These are phyloP conservation scores for Acanthacorydalis orientalis DNA, from an alignment of 2,888 invertebrate species.

Conservation along the genomic window DNA sequence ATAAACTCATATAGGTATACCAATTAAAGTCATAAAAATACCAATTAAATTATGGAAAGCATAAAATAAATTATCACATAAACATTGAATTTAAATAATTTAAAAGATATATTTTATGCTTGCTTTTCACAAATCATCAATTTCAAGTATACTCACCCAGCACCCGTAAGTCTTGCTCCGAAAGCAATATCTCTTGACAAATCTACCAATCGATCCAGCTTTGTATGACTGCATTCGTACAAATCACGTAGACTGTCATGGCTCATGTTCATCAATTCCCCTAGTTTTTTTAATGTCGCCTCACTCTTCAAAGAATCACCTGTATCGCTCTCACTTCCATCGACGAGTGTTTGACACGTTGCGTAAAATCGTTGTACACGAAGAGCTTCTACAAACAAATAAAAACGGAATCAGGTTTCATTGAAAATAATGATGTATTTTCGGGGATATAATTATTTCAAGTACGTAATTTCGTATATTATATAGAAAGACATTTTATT, in stretches of 20 bases:
- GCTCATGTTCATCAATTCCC: slow-evolving; percentile 73
- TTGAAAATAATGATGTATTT: too few relatives aligned
- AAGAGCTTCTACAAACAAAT: slow-evolving; percentile 51
- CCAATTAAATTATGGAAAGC: background rate
- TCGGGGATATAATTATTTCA: too few relatives aligned
- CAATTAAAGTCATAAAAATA: background rate
- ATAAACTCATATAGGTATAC: too few relatives aligned
- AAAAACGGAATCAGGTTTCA: slow-evolving; percentile 5
- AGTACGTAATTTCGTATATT: too few relatives aligned
- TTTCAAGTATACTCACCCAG: slow-evolving; percentile 39
- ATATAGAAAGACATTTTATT: too few relatives aligned
- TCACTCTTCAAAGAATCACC: slow-evolving; percentile 15
- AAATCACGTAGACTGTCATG: slow-evolving; percentile 69
- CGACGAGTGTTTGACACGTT: slow-evolving; percentile 31
- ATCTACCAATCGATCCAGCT: slow-evolving; percentile 67
- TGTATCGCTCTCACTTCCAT: slow-evolving; percentile 16
- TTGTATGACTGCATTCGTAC: slow-evolving; percentile 87
- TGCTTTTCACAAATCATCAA: too few relatives aligned
- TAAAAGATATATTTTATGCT: background rate
- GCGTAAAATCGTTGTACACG: slow-evolving; percentile 65
- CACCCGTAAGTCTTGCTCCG: slow-evolving; percentile 83
- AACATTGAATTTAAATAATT: background rate
- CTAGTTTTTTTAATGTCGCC: slow-evolving; percentile 33
- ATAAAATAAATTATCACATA: background rate
- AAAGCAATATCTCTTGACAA: slow-evolving; percentile 41